phyloP scores from a whole-genome alignment of 2,113 vertebrate genomes.

The Laticauda laticaudata region DNA sequence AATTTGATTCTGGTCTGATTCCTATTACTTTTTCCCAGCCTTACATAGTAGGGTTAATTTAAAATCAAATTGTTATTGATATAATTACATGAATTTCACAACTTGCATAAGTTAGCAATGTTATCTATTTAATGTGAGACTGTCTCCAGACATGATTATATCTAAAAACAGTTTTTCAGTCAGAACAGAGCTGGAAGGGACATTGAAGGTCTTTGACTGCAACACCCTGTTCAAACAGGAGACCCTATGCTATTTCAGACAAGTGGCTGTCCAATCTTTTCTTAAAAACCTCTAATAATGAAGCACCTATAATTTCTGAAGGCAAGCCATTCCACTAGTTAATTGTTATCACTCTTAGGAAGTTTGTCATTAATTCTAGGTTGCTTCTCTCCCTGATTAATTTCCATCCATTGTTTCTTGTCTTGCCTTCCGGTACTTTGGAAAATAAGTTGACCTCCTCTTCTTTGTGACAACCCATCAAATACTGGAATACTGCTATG shows the following conservation, averaged over 20 bases:
- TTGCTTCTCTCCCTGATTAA: too few relatives aligned
- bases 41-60: background rate
- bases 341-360: too few relatives aligned
- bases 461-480: too few relatives aligned
- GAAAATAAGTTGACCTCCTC: too few relatives aligned
- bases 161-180: background rate
- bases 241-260: background rate
- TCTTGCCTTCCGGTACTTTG: too few relatives aligned
- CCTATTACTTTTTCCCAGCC: background rate
- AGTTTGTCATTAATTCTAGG: too few relatives aligned
- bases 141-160: background rate
- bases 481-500: too few relatives aligned
- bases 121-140: background rate
- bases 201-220: background rate
- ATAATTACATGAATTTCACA: background rate
- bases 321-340: too few relatives aligned
- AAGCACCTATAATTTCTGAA: too few relatives aligned
- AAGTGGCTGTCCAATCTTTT: background rate
- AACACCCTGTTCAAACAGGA: background rate
- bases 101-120: background rate
- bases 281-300: background rate
- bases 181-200: background rate
- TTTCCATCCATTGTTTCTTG: too few relatives aligned
- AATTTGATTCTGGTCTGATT: background rate
- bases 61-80: background rate